Base-by-base conservation (phyloP, 2,797 vertebrate species). In the Erethizon dorsatum region DNA sequence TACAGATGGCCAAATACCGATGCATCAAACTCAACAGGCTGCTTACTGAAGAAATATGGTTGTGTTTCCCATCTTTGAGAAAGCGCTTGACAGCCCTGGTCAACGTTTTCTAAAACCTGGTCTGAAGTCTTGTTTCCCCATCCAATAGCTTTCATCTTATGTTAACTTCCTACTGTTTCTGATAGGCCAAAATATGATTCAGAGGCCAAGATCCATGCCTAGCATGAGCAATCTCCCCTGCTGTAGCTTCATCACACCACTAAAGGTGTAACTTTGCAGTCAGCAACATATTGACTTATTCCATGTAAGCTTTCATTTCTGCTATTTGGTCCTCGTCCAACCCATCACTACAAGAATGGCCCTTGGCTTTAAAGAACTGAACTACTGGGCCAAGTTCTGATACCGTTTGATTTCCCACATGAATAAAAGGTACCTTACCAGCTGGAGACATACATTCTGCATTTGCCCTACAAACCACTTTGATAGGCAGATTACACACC, bases 291-390 rank as follows among this genome's bases (percentile, higher is more conserved):
- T 99, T 99, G 99, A 99, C 99, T 98, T 99, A 98, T 98, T 99
- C 99, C 99, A 99, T 99, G 98, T 99, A 99, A 22, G 99, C 99
- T 98, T 99, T 99, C 99, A 99, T 99, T 98, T 99, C 99, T 86
- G 99, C 99, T 98, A 99, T 99, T 97, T 99, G 99, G 94, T 99
- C 99, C 93, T 99, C 99, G 97, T 99, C 99, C 97, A 99, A 97
- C 12, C 99, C 98, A 65, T 99, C 99, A 94, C 99, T 99, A 98
- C 99, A 98, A 97, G 99, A 99, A 99, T 99, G 99, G 97, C 99
- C 99, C 99, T 99, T 99, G 96, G 99, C 99, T 99, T 99, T 99
- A 98, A 99, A 99, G 93, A 99, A 99, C 93, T 98, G 99, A 98
- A 99, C 99, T 98, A 99, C 99, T 98, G 99, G 99, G 97, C 99